Evolutionary conservation across 1,140 invertebrate species (phyloP).

Genomic region (Micrasema minimum): DNA sequence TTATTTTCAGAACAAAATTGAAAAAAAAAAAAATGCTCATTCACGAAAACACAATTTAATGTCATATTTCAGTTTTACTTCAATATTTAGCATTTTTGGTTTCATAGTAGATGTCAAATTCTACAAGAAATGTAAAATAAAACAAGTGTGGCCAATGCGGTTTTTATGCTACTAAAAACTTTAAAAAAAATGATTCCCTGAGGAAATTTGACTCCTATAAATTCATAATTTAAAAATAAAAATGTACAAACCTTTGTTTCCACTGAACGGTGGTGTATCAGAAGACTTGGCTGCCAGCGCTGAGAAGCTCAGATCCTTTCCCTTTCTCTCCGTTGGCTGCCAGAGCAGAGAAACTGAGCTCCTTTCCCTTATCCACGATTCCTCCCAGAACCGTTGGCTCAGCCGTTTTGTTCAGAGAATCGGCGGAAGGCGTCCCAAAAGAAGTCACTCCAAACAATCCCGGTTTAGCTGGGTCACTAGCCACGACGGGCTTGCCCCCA

Average conservation of each 20-base stretch:
- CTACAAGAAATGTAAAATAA: too few species aligned
- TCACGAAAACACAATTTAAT: too few species aligned
- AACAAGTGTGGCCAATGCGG: too few species aligned
- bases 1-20: too few species aligned
- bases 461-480: conserved; percentile 3
- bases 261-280: background rate
- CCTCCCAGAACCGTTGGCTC: background rate
- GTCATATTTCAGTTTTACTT: too few species aligned
- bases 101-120: too few species aligned
- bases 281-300: conserved; percentile 18
- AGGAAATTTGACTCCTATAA: too few species aligned
- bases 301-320: conserved; percentile 2
- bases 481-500: conserved; percentile 4
- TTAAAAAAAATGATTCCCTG: too few species aligned
- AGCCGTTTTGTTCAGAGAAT: background rate
- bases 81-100: too few species aligned
- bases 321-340: conserved; percentile 3
- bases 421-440: background rate
- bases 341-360: conserved; percentile 13
- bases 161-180: too few species aligned
- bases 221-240: too few species aligned
- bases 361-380: conserved; percentile 24
- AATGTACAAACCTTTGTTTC: background rate
- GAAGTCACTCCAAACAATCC: background rate
- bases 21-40: too few species aligned